Percentiles rank a stretch among this genome's conserved stretches.
Conservation (phyloP, 2,113 vertebrate genomes). For the Passer domesticus region DNA sequence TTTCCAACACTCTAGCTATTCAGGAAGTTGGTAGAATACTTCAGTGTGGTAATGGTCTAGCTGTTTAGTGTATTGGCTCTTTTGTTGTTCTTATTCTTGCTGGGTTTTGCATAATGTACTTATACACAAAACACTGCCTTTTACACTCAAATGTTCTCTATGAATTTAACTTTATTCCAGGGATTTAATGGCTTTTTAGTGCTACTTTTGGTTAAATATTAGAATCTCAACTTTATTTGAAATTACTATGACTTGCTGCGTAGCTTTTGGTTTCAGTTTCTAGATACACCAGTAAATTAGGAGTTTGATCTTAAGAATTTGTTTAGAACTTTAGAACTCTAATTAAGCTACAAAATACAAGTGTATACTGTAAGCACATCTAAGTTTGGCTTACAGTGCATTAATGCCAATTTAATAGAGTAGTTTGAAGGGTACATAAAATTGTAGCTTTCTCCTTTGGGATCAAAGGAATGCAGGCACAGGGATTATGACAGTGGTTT, state of each 20-base stretch:
- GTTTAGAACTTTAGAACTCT: not conserved
- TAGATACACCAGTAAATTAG: not conserved
- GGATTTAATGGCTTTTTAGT: not conserved
- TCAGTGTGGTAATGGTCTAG: not conserved
- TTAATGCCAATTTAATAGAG: not conserved
- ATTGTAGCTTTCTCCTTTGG: not conserved
- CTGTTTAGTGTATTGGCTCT: not conserved
- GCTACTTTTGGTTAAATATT: not conserved
- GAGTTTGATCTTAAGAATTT: not conserved
- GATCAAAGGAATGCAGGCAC: not conserved
- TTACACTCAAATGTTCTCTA: not conserved
- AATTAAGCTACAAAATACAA: not conserved
- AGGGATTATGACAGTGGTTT: not conserved
- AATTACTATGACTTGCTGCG: not conserved
- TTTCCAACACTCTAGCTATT: not conserved
- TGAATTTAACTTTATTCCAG: not conserved
- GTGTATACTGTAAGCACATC: not conserved
- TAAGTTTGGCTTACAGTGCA: not conserved
- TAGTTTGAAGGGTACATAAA: not conserved
- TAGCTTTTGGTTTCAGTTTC: not conserved
- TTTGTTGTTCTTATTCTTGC: not conserved
- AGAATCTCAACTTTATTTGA: not conserved
- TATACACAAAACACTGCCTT: rapidly evolving
- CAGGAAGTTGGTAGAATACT: not conserved
- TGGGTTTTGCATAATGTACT: not conserved